These are phyloP conservation scores for Catocala fraxini DNA, from an alignment of 2,888 invertebrate genomes.

Conservation along the genomic window DNA sequence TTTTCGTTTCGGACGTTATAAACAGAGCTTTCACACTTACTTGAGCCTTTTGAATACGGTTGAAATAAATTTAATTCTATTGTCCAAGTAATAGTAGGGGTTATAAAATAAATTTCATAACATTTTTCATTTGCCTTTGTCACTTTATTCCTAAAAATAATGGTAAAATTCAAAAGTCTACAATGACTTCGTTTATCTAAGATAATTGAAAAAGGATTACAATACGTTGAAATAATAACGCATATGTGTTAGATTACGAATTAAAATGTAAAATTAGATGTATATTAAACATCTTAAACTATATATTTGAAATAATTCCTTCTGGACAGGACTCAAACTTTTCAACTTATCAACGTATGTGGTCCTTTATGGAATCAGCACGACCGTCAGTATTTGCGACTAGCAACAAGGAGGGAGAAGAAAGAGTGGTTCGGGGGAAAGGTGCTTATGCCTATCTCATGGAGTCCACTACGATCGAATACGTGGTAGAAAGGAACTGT, in stretches of 20 bases:
- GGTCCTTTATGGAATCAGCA: constrained; percentile 97
- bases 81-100: too few relatives aligned
- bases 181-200: too few relatives aligned
- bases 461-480: constrained; percentile 99
- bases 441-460: constrained; percentile 98
- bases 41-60: too few relatives aligned
- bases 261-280: neutral
- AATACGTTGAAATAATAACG: too few relatives aligned
- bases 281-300: neutral
- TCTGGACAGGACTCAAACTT: constrained; percentile 94
- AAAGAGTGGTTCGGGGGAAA: constrained; percentile 94
- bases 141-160: too few relatives aligned
- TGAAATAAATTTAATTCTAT: neutral
- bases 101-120: too few relatives aligned
- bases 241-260: too few relatives aligned
- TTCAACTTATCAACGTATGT: constrained; percentile 97
- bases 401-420: constrained; percentile 96
- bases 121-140: too few relatives aligned
- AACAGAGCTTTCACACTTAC: too few relatives aligned
- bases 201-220: too few relatives aligned
- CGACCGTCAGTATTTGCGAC: constrained; percentile 95
- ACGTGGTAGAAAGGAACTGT: constrained; percentile 96
- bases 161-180: too few relatives aligned
- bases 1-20: neutral
- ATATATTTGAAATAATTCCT: neutral